Evolutionary conservation across 2,888 invertebrate species (phyloP).

Genomic region (Dryocosmus kuriphilus): DNA sequence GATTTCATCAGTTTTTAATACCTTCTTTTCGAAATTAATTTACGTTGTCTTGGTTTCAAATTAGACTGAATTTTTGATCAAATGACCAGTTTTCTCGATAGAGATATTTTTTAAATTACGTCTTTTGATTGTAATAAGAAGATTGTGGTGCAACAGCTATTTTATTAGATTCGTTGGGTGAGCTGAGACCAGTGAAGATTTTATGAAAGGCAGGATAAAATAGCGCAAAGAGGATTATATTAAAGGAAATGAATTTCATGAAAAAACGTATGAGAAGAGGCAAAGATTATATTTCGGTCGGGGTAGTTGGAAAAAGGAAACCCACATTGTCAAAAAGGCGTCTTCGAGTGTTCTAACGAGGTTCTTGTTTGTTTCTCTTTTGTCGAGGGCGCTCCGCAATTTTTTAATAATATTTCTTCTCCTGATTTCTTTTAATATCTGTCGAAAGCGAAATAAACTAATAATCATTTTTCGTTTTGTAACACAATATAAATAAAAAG

Average conservation of each 20-base stretch:
- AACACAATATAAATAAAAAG: no score
- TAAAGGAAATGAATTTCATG: constrained; percentile 41
- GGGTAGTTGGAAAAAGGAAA: background rate
- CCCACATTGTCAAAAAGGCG: background rate
- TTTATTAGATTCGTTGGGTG: background rate
- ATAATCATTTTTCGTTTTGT: no score
- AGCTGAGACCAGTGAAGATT: background rate
- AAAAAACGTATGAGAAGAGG: constrained; percentile 35
- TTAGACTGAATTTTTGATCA: background rate
- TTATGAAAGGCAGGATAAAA: background rate
- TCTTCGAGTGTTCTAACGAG: background rate
- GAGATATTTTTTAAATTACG: background rate
- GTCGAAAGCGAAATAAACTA: no score
- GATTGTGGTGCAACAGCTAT: background rate
- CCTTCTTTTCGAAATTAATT: background rate
- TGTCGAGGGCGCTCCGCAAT: background rate
- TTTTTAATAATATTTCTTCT: background rate
- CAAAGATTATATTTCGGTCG: background rate
- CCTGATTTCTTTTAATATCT: no score
- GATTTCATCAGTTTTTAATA: background rate
- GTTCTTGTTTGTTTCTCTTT: background rate
- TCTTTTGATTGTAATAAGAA: constrained; percentile 6
- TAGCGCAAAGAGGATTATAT: constrained; percentile 8
- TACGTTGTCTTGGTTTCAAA: background rate
- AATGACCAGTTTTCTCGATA: background rate